Base-by-base conservation (phyloP, 30 jellyfish, hydroid and myxozoan genomes). In the Euphysa ruthae region DNA sequence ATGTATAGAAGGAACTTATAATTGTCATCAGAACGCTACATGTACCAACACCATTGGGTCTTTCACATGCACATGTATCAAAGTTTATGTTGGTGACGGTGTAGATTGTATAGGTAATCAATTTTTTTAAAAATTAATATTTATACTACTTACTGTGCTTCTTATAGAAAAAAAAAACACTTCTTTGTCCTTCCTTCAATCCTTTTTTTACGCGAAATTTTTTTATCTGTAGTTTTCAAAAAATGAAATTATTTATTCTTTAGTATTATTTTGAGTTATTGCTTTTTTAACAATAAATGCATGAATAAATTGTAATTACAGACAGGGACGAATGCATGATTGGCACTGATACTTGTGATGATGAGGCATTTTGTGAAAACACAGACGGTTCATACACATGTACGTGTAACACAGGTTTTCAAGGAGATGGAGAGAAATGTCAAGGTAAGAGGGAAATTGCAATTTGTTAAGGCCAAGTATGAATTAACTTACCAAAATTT, bases 1-100 rank as follows among this genome's bases (percentile, higher is more conserved):
- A 69, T 86, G 96, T 61, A 44, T 46, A 6, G 70, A 79, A 26
- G 52, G 58, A 21, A 24, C 25, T 10, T 66, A 73, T 21, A 42
- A 73, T 51, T 86, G 96, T 35, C 96, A 86, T 28, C 71, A 31
- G 12, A 66, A 85, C 30, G 91, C 96, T 2, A 61, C 85, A 20
- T 85, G 96, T 38, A 43, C 82, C 6, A 80, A 85, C 35, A 30
- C 90, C 5, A 55, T 52, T 52, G 96, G 85, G 10, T 81, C 93
- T 22, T 85, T 55, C 81, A 42, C 14, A 21, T 85, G 96, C 71
- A 63, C 43, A 54, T 85, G 96, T 66, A 70, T 42, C 13, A 54
- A 51, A 27, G 83, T 25, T 18, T 70, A 70, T 42, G 78, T 15
- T 18, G 83, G 83, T 20, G 83, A 70, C 35, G 83, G 83, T 14